Evolutionary conservation across 2,797 vertebrate species (phyloP).

Genomic region (Falco columbarius): DNA sequence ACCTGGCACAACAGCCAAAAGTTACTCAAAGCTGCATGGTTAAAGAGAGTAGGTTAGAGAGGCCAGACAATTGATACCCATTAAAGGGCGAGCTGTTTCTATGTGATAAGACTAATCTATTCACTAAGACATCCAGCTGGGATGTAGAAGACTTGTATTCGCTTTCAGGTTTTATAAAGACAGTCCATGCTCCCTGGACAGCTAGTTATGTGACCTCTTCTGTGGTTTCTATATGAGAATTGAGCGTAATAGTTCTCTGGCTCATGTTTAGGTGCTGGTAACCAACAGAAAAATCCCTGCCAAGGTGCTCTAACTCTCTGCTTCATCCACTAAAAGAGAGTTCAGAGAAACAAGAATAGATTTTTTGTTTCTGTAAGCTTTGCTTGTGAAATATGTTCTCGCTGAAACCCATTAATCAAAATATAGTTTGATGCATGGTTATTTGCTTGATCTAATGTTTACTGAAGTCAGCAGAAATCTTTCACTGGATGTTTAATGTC

Average conservation of each 20-base stretch:
- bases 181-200: background rate
- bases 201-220: background rate
- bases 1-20: background rate
- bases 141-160: background rate
- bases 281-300: background rate
- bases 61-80: background rate
- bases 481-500: background rate
- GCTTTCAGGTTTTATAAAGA: background rate
- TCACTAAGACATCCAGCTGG: background rate
- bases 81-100: background rate
- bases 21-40: background rate
- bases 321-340: background rate
- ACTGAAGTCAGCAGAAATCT: conserved; percentile 49
- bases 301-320: background rate
- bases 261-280: background rate
- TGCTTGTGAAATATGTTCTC: background rate
- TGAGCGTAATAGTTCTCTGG: background rate
- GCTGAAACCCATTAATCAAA: background rate
- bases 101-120: background rate
- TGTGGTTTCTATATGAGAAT: background rate
- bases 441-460: conserved; percentile 39
- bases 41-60: background rate
- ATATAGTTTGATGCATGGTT: background rate
- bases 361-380: background rate
- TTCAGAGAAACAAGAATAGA: background rate